A percentile compares a stretch with the other conserved stretches of the same genome.
Conservation (phyloP, 2,888 invertebrate genomes). For the Agrypnus murinus region DNA sequence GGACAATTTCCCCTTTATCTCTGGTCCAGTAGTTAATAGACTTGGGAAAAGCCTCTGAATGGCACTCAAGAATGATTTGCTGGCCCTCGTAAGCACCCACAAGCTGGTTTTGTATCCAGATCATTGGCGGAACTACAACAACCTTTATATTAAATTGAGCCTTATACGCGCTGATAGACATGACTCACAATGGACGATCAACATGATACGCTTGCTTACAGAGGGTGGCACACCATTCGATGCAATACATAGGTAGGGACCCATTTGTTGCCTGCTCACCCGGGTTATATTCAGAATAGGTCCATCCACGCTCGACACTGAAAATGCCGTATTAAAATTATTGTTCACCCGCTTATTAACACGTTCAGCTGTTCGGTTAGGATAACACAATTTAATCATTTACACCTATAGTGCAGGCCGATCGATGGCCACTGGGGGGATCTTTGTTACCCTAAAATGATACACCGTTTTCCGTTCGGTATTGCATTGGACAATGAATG, state of each 20-base stretch:
- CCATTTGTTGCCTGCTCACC: slow-evolving; percentile 84
- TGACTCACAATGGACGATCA: slow-evolving; percentile 86
- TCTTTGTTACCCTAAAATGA: slow-evolving; percentile 40
- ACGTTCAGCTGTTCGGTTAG: slow-evolving; percentile 40
- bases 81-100: slow-evolving; percentile 81
- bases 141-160: slow-evolving; percentile 45
- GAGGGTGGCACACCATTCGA: slow-evolving; percentile 89
- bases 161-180: slow-evolving; percentile 50
- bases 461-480: slow-evolving; percentile 36
- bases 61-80: slow-evolving; percentile 81
- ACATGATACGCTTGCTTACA: slow-evolving; percentile 90
- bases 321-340: slow-evolving; percentile 47
- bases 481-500: slow-evolving; percentile 48
- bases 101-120: slow-evolving; percentile 83
- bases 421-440: slow-evolving; percentile 41
- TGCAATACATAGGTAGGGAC: slow-evolving; percentile 85
- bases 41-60: slow-evolving; percentile 83
- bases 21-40: slow-evolving; percentile 85
- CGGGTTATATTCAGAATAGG: slow-evolving; percentile 80
- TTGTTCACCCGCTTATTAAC: slow-evolving; percentile 47
- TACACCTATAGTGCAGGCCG: slow-evolving; percentile 43
- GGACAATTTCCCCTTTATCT: slow-evolving; percentile 77
- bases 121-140: slow-evolving; percentile 80
- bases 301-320: slow-evolving; percentile 80
- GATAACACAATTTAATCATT: slow-evolving; percentile 48